Base-by-base conservation (phyloP, 1,140 invertebrate species). In the Calycopis cecrops region DNA sequence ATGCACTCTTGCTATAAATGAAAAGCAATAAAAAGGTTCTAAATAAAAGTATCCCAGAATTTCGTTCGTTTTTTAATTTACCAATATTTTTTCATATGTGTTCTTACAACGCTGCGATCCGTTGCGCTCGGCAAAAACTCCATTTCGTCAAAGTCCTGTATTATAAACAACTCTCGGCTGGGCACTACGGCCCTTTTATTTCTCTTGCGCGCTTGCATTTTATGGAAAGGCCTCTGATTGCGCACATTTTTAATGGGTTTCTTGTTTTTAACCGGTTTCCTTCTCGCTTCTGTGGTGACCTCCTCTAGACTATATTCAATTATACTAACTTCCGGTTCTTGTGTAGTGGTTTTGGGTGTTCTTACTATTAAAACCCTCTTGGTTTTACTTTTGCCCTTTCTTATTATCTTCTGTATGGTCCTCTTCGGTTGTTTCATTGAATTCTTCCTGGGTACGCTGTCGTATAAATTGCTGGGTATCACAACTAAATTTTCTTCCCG, bases 341-440 rank as follows among this genome's bases (percentile, higher is more conserved):
- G 49, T 3, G 71, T 69, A 8, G 77, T 57, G 8, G 40, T 14
- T 11, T 52, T 63, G 16, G 74, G 77, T 9, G 62, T 57, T 38
- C 65, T 63, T 21, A 67, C 52, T 0, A 73, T 48, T 12, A 71
- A 76, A 8, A 73, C 35, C 54, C 73, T 81, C 48, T 62, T 76
- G 28, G 60, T 65, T 51, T 67, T 73, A 1, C 51, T 54, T 21
- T 55, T 76, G 0, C 73, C 77, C 59, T 81, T 82, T 49, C 77
- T 84, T 55, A 86, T 84, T 16, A 86, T 86, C 60, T 83, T 86
- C 60, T 86, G 83, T 17, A 84, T 70, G 1, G 77, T 84, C 12
- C 79, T 62, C 49, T 74, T 85, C n/a, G 77, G 76, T 16, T 62
- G 44, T 54, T 81, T 82, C 52, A 79, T 84, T 35, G 63, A 51